phyloP scores from a whole-genome alignment of 2,797 vertebrate genomes.

The Aldrovandia affinis region DNA sequence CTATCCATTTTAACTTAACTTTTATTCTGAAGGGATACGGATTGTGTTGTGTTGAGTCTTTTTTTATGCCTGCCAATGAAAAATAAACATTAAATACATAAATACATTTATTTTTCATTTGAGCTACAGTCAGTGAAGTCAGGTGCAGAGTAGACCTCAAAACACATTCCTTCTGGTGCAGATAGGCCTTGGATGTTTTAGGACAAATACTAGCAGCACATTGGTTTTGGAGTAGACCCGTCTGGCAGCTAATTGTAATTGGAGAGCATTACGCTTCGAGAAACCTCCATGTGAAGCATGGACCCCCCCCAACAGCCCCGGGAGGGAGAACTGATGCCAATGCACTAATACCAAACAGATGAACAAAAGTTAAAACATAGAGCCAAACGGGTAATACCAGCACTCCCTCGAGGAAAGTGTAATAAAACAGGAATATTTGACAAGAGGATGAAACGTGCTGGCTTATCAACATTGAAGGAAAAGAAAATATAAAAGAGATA shows the following conservation, averaged over 20 bases:
- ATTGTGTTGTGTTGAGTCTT: not conserved
- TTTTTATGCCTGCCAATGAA: not conserved
- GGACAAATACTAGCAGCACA: not conserved
- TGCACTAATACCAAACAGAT: slow-evolving; percentile 44
- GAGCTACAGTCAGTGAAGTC: not conserved
- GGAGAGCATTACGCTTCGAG: slow-evolving; percentile 5
- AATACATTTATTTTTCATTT: not conserved
- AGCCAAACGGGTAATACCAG: slow-evolving; percentile 53
- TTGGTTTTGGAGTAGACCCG: slow-evolving; percentile 1
- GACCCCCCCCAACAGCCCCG: not conserved
- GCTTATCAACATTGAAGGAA: slow-evolving; percentile 55
- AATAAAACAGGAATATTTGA: slow-evolving; percentile 67
- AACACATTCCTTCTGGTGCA: not conserved
- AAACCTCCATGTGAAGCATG: slow-evolving; percentile 29
- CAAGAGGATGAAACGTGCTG: slow-evolving; percentile 58
- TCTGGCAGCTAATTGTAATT: slow-evolving; percentile 16
- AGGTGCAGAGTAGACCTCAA: slow-evolving; percentile 9
- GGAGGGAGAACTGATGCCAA: slow-evolving; percentile 28
- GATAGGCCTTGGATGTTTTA: not conserved
- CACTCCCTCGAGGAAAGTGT: slow-evolving; percentile 51
- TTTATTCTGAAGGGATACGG: not conserved
- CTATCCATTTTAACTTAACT: not conserved
- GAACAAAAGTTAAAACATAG: slow-evolving; percentile 30
- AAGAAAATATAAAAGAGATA: slow-evolving; percentile 44
- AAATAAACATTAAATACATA: not conserved